A percentile compares a stretch with the other conserved stretches of the same genome.
phyloP scores from a whole-genome alignment of 2,888 invertebrate species.

The Thera obeliscata region DNA sequence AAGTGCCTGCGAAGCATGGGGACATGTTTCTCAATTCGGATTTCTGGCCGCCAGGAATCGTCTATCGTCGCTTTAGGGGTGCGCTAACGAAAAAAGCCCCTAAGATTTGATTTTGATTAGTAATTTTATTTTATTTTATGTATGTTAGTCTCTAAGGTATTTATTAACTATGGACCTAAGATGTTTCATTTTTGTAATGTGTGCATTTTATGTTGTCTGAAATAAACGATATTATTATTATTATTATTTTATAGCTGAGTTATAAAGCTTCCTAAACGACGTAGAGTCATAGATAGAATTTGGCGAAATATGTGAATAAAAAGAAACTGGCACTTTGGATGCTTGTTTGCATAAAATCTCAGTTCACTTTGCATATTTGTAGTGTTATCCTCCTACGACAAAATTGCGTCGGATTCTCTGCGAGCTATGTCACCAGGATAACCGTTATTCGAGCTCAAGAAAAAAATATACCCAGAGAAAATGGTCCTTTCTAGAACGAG shows the following conservation, averaged over 20 bases:
- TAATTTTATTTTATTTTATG: too few species aligned
- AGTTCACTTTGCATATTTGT: slow-evolving; percentile 43
- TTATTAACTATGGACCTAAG: too few species aligned
- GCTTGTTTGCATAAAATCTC: slow-evolving; percentile 36
- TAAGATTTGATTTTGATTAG: too few species aligned
- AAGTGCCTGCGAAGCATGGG: too few species aligned
- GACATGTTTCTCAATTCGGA: too few species aligned
- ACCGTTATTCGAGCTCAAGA: slow-evolving; percentile 60
- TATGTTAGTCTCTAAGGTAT: too few species aligned
- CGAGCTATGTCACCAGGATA: slow-evolving; percentile 59
- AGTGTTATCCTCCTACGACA: slow-evolving; percentile 60
- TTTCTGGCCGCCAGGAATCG: too few species aligned
- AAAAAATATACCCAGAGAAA: slow-evolving; percentile 53
- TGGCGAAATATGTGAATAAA: slow-evolving; percentile 23
- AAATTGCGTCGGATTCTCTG: slow-evolving; percentile 61
- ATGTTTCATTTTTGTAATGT: too few species aligned
- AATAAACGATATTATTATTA: too few species aligned
- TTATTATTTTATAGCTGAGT: slow-evolving; percentile 34
- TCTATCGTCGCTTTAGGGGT: too few species aligned
- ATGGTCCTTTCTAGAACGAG: slow-evolving; percentile 62
- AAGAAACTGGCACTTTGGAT: slow-evolving; percentile 25
- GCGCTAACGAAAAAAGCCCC: too few species aligned
- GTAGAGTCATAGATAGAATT: slow-evolving; percentile 29
- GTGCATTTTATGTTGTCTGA: too few species aligned
- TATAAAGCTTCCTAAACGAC: slow-evolving; percentile 27